Conservation (phyloP, 1,140 invertebrate genomes). For the Drosophila sechellia region DNA sequence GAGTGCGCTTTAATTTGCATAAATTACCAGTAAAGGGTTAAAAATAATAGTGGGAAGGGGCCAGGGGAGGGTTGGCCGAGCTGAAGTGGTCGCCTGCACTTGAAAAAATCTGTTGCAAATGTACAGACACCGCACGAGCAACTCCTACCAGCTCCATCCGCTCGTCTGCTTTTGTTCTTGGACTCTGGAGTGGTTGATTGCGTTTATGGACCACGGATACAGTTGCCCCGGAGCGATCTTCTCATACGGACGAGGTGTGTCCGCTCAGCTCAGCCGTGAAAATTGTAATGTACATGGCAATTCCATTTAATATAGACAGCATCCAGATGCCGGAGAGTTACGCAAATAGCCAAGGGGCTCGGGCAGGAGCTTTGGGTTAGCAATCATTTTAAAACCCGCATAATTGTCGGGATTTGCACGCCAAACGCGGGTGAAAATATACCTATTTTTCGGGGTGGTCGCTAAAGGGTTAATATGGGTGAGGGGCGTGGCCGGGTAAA, state of each 20-base stretch:
- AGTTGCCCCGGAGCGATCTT: conserved; percentile 52
- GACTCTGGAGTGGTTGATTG: conserved; percentile 72
- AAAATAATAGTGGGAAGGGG: conserved; percentile 19
- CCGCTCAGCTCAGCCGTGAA: conserved; percentile 76
- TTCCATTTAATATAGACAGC: conserved; percentile 69
- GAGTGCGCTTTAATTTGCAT: conserved; percentile 81
- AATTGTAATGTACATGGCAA: conserved; percentile 75
- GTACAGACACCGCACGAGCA: conserved; percentile 64
- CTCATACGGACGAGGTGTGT: conserved; percentile 60
- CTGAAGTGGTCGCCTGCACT: conserved; percentile 71
- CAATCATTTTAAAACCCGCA: conserved; percentile 80
- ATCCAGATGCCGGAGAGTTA: conserved; percentile 66
- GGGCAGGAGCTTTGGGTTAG: conserved; percentile 47
- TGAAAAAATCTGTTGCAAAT: conserved; percentile 69
- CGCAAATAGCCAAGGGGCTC: conserved; percentile 71
- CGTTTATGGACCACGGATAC: conserved; percentile 61
- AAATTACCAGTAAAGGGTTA: conserved; percentile 69
- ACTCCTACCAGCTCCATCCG: conserved; percentile 45
- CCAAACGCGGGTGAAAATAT: conserved; percentile 37
- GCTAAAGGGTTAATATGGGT: conserved; percentile 33
- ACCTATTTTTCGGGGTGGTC: not conserved
- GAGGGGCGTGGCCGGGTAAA: conserved; percentile 29
- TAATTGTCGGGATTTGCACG: conserved; percentile 82
- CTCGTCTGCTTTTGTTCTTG: conserved; percentile 38
- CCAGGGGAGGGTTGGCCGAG: conserved; percentile 39